Percentiles rank a stretch among this genome's conserved stretches.
Evolutionary conservation across 2,888 invertebrate genomes (phyloP).

Genomic region (Allolobophora icterica): DNA sequence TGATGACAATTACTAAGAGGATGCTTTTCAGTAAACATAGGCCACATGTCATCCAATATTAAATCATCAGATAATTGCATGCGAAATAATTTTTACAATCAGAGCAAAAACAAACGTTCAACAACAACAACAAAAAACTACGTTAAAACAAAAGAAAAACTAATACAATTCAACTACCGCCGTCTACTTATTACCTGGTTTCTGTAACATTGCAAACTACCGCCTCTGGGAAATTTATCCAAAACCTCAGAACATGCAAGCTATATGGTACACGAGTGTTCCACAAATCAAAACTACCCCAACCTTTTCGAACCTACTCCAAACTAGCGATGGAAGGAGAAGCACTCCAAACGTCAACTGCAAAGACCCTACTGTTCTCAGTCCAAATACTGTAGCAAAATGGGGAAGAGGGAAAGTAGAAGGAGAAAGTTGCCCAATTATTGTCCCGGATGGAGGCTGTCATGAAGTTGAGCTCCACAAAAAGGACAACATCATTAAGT

Average conservation of each 20-base stretch:
- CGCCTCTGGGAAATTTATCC: background rate
- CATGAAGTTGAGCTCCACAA: background rate
- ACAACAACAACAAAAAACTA: background rate
- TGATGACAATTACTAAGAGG: background rate
- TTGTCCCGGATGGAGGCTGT: background rate
- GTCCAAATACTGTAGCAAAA: background rate
- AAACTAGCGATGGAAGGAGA: too few relatives aligned
- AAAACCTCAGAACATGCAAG: background rate
- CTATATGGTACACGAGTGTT: background rate
- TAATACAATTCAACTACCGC: background rate
- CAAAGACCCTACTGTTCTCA: background rate
- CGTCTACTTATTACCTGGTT: background rate
- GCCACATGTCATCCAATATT: background rate
- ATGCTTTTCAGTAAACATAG: background rate
- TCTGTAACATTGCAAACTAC: background rate
- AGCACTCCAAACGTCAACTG: background rate
- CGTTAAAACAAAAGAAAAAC: background rate
- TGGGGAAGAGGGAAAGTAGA: background rate
- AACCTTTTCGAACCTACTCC: background rate
- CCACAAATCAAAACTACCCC: background rate
- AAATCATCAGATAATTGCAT: background rate
- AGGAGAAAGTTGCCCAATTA: background rate
- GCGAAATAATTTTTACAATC: background rate
- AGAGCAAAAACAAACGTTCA: background rate
- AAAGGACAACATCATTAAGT: background rate